Conservation (phyloP, 1,140 invertebrate species). For the Pollicipes pollicipes region DNA sequence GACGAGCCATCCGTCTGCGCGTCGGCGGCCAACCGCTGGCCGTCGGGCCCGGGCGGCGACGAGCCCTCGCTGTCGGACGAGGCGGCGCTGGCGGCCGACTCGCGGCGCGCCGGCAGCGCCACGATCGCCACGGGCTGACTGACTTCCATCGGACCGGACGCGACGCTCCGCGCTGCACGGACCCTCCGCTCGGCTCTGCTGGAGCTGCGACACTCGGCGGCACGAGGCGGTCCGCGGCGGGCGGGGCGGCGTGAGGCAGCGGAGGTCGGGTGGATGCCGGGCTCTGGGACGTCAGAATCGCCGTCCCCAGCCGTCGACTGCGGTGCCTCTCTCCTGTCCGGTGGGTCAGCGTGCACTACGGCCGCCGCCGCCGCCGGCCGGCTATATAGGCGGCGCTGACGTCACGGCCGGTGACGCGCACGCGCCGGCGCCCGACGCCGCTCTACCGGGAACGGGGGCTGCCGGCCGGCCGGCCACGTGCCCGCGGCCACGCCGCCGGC, state of each 20-base stretch:
- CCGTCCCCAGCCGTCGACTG: background rate
- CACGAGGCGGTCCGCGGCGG: too few species aligned
- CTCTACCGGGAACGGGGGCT: background rate
- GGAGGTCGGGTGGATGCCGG: background rate
- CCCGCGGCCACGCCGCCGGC: too few species aligned
- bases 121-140: background rate
- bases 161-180: too few species aligned
- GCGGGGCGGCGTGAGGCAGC: background rate
- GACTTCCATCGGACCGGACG: background rate
- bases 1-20: background rate
- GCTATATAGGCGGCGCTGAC: background rate
- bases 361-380: too few species aligned
- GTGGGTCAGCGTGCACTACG: background rate
- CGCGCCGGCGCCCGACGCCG: too few species aligned
- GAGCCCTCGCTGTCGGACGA: constrained; percentile 19
- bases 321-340: background rate
- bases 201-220: background rate
- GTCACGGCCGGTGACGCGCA: background rate
- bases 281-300: background rate
- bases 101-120: too few species aligned
- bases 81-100: too few species aligned
- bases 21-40: constrained; percentile 33
- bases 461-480: background rate
- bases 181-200: background rate
- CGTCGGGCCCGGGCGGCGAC: constrained; percentile 16